Evolutionary conservation across 2,797 vertebrate genomes (phyloP).

Genomic region (Ctenosaura bakeri): DNA sequence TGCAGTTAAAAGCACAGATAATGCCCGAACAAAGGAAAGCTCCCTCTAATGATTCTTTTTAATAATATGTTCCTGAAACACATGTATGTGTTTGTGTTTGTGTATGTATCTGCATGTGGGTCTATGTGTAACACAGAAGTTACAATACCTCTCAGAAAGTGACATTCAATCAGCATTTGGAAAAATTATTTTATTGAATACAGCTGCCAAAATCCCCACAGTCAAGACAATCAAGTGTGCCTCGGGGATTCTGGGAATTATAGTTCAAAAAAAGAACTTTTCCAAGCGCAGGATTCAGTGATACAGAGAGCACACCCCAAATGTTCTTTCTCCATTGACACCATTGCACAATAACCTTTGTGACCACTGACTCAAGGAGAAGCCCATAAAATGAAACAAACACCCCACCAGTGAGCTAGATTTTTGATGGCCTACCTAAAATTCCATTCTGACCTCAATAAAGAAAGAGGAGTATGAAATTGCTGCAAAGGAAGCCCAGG

Average conservation of each 20-base stretch:
- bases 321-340: not conserved
- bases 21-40: not conserved
- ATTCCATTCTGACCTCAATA: not conserved
- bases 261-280: too few relatives aligned
- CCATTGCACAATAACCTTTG: not conserved
- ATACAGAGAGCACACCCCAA: not conserved
- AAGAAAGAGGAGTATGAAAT: not conserved
- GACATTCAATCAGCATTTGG: not conserved
- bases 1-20: not conserved
- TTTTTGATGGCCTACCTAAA: not conserved
- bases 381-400: not conserved
- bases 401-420: not conserved
- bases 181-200: too few relatives aligned
- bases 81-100: not conserved
- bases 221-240: too few relatives aligned
- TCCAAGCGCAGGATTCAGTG: not conserved
- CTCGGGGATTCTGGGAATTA: too few relatives aligned
- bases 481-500: not conserved
- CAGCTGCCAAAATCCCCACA: too few relatives aligned
- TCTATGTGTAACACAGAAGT: not conserved
- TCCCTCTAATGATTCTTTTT: not conserved
- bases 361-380: not conserved
- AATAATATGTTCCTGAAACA: not conserved
- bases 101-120: too few relatives aligned
- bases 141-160: not conserved